A percentile compares a stretch with the other conserved stretches of the same genome.
Evolutionary conservation across 2,113 vertebrate species (phyloP).

Genomic region (Sialia sialis): DNA sequence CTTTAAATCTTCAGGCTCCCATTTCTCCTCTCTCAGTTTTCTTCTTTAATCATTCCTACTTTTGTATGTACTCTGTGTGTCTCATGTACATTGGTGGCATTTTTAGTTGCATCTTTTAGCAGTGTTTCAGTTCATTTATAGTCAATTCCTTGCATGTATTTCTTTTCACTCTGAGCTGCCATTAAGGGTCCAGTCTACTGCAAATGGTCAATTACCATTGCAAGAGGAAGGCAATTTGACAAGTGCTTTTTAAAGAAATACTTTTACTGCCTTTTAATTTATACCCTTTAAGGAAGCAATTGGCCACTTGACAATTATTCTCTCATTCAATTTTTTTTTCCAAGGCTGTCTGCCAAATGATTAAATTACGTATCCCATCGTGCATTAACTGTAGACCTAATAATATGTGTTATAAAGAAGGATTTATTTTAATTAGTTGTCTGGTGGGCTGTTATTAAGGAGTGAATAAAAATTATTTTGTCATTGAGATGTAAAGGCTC

Average conservation of each 20-base stretch:
- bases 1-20: not conserved
- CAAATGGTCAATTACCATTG: constrained; percentile 1
- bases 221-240: constrained; percentile 24
- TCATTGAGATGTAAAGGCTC: constrained; percentile 38
- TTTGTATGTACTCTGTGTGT: not conserved
- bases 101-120: not conserved
- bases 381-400: constrained; percentile 67
- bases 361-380: constrained; percentile 69
- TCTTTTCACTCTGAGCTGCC: constrained; percentile 13
- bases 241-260: constrained; percentile 49
- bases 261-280: constrained; percentile 57
- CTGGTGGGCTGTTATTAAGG: constrained; percentile 61
- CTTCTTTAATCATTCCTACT: not conserved
- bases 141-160: not conserved
- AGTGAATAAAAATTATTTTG: constrained; percentile 63
- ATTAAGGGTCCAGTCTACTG: not conserved
- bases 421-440: constrained; percentile 75
- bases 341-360: constrained; percentile 62
- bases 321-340: constrained; percentile 62
- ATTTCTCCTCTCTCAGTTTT: not conserved
- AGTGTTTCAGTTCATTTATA: not conserved
- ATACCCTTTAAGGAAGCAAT: constrained; percentile 47
- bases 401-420: constrained; percentile 69
- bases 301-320: constrained; percentile 64
- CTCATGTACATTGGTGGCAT: not conserved